Evolutionary conservation across 2,113 vertebrate genomes (phyloP), one percentile per base, ranked within the genome.

Genomic region (Xerus inauris): DNA sequence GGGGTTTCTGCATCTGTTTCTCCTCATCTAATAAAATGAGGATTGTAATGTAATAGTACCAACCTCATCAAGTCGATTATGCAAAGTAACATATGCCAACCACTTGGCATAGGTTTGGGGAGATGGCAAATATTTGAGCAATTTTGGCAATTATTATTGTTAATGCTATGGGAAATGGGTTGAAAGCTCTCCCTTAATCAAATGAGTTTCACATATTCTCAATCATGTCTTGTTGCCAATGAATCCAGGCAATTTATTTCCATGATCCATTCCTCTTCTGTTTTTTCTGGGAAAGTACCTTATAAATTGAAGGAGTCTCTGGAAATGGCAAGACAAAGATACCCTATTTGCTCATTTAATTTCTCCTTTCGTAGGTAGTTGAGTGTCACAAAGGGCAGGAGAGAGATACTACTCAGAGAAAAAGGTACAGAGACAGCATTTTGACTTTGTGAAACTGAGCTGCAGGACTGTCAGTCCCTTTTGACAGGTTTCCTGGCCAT

Each of bases 271-370:
- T 57, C 38, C 72, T 81, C 4, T 91, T 91, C 40, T 90, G 59
- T 89, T 91, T 87, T 88, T 49, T 81, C n/a, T n/a, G n/a, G 65
- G n/a, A 71, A 94, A 91, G 3, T 62, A 38, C 38, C n/a, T 88
- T 92, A 49, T 91, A 91, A 93, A 80, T 59, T 40, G 38, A 90
- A 24, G 14, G 79, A 75, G 45, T 64, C 57, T 75, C 30, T 5
- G 49, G 92, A 87, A n/a, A 86, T 79, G 54, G 87, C 67, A 82
- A 73, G 62, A 57, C 14, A 84, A 45, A 40, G 79, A 38, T 87
- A 32, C 38, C 40, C 32, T 7, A 84, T 71, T 87, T 67, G 26
- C 19, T 59, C 40, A 88, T 47, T 65, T 40, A 45, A 26, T 71
- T 79, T 67, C 24, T 71, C 30, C n/a, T 69, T 91, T 72, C 40